Evolutionary conservation across 2,113 vertebrate genomes (phyloP), one percentile per base, ranked within the genome.

Genomic region (Syrmaticus mikado): DNA sequence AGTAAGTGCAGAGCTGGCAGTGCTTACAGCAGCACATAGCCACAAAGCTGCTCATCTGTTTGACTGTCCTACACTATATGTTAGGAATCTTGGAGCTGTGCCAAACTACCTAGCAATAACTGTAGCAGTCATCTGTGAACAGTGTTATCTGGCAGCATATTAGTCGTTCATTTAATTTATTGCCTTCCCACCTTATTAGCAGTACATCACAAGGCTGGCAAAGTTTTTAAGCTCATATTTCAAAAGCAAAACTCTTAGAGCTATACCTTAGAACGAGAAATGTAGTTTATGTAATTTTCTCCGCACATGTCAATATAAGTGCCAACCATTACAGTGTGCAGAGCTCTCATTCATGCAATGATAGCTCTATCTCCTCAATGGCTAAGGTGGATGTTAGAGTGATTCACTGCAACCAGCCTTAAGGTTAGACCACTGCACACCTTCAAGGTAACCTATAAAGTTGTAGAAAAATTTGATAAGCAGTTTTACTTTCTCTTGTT

Each of bases 51-150:
- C 64, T 96, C 82, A 80, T 94, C 88, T 88, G 12, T 82, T 84
- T 80, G 64, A 85, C 62, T 70, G 36, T 57, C 84, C 73, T 74
- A 82, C 38, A 46, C 68, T 83, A 86, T 84, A 88, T 3, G 2
- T 71, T 87, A 77, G 28, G 60, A 68, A 64, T n/a, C 46, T 60
- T 94, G 95, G 88, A 81, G 19, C 60, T 0, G 0, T 36, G 82
- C 92, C 91, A 91, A 90, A 86, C 66, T 86, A 92, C 62, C 85
- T 67, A 22, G 62, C 73, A 92, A 92, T 96, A 92, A 92, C 89
- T 94, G 89, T 94, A 87, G 79, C 82, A 96, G 77, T 82, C 95
- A 90, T 94, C 86, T 95, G 75, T 91, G 85, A 92, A 90, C 89
- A 95, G 86, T 32, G 68, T 77, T 92, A 93, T 30, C 66, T 94